phyloP scores from a whole-genome alignment of 2,797 vertebrate species.

The Epinephelus coioides region DNA sequence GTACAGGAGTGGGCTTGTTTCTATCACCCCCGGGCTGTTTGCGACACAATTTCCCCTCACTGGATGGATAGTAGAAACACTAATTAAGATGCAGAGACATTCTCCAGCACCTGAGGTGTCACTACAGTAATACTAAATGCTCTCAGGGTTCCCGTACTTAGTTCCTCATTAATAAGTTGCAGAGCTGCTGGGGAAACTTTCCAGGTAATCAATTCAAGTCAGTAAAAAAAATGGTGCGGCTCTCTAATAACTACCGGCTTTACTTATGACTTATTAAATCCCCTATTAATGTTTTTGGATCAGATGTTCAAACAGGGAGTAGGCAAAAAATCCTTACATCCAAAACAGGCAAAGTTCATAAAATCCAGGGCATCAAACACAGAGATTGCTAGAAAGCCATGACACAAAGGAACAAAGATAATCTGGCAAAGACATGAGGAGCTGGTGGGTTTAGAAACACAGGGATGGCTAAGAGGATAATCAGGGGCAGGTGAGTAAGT shows the following conservation, averaged over 20 bases:
- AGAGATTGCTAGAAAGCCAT: too few species aligned
- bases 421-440: too few species aligned
- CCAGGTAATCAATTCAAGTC: constrained; percentile 9
- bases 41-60: constrained; percentile 38
- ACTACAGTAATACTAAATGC: constrained; percentile 25
- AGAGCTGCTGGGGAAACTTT: constrained; percentile 23
- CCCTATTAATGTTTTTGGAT: constrained; percentile 3
- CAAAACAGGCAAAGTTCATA: too few species aligned
- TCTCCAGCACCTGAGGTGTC: constrained; percentile 42
- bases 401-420: too few species aligned
- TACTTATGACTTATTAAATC: constrained; percentile 12
- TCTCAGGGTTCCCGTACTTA: constrained; percentile 21
- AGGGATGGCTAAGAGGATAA: too few species aligned
- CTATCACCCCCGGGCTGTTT: constrained; percentile 71
- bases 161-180: constrained; percentile 32
- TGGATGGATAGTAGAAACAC: constrained; percentile 37
- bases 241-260: constrained; percentile 7
- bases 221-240: neutral
- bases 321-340: too few species aligned
- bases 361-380: too few species aligned
- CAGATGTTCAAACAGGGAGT: constrained; percentile 5
- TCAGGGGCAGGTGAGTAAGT: too few species aligned
- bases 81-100: constrained; percentile 72
- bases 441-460: too few species aligned
- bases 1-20: constrained; percentile 58